These are phyloP conservation scores for Zeugodacus cucurbitae DNA, from an alignment of 1,140 invertebrate genomes.

Conservation along the genomic window DNA sequence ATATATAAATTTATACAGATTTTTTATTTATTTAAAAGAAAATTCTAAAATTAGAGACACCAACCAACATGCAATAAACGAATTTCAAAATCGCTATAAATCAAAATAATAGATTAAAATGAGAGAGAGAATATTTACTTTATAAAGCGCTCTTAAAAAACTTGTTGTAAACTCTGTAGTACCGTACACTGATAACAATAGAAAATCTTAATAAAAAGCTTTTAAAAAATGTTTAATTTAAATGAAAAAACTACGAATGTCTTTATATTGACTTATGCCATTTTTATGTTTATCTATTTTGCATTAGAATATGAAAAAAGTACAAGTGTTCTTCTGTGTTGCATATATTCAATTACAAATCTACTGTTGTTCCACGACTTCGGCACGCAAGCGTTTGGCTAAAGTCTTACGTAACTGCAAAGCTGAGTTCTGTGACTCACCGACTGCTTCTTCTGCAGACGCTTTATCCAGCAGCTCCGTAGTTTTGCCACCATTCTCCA, in stretches of 20 bases:
- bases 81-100: background rate
- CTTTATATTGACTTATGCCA: too few species aligned
- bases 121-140: background rate
- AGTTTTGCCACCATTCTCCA: slow-evolving; percentile 64
- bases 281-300: too few species aligned
- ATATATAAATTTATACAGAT: background rate
- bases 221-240: background rate
- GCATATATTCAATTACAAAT: background rate
- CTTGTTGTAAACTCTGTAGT: background rate
- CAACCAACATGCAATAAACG: background rate
- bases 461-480: slow-evolving; percentile 57
- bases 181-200: background rate
- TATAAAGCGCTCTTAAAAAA: background rate
- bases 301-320: too few species aligned
- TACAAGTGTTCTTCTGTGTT: background rate
- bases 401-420: slow-evolving; percentile 84
- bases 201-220: background rate
- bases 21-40: background rate
- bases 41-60: background rate
- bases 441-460: background rate
- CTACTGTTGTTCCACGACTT: slow-evolving; percentile 74
- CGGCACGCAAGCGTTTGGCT: slow-evolving; percentile 83
- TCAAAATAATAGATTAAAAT: background rate
- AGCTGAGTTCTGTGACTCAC: slow-evolving; percentile 64
- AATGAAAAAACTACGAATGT: background rate